phyloP scores from a whole-genome alignment of 1,140 invertebrate species.

The Camponotus floridanus region DNA sequence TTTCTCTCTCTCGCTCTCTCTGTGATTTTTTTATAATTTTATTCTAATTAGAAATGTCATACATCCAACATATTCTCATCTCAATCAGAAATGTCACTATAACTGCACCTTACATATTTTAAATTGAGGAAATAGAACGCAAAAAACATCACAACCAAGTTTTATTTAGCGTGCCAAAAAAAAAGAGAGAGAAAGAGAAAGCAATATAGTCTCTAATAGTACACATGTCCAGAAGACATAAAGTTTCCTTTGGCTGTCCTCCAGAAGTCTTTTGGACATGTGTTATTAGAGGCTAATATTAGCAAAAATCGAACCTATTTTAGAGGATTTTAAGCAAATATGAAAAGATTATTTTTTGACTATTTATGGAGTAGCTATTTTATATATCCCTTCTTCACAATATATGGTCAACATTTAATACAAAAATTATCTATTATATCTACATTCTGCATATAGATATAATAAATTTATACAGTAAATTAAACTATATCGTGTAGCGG shows the following conservation, averaged over 20 bases:
- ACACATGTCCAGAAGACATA: no score
- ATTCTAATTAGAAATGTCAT: slow-evolving; percentile 8
- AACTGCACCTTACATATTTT: background rate
- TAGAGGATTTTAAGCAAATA: slow-evolving; percentile 11
- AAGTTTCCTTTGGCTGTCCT: no score
- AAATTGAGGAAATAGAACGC: background rate
- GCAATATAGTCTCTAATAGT: background rate
- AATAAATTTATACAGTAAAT: no score
- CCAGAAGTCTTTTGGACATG: no score
- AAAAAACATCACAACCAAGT: background rate
- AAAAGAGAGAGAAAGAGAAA: background rate
- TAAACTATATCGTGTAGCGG: slow-evolving; percentile 13
- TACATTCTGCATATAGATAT: slow-evolving; percentile 3
- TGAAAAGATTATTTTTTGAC: background rate
- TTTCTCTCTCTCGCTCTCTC: background rate
- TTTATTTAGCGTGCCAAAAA: background rate
- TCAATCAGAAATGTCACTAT: background rate
- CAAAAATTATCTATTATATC: slow-evolving; percentile 75
- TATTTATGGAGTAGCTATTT: slow-evolving; percentile 17
- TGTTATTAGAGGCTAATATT: background rate
- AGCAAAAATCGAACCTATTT: background rate
- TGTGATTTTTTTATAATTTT: background rate
- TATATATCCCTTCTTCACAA: slow-evolving; percentile 34
- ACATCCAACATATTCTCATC: background rate
- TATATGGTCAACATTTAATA: slow-evolving; percentile 75